phyloP scores from a whole-genome alignment of 2,113 vertebrate genomes.

The Camelus dromedarius region DNA sequence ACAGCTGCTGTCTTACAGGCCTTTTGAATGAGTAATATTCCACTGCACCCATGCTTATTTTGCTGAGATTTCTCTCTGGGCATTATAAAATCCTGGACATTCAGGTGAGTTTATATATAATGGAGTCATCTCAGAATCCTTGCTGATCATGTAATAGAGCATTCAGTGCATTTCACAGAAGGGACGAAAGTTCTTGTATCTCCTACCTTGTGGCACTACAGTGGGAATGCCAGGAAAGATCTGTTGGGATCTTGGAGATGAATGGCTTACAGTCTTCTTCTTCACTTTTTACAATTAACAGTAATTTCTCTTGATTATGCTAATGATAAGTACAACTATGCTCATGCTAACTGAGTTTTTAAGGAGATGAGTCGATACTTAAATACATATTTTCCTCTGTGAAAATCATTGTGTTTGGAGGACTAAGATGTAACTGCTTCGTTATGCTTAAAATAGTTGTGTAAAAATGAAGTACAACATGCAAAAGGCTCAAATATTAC shows the following conservation, averaged over 20 bases:
- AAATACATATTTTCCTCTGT: slow-evolving; percentile 32
- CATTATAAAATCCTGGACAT: neutral
- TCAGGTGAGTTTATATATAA: neutral
- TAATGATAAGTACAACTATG: neutral
- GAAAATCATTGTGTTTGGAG: neutral
- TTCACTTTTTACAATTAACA: neutral
- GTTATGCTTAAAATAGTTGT: neutral
- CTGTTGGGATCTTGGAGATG: neutral
- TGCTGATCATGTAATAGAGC: neutral
- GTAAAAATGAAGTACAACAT: neutral
- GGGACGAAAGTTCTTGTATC: neutral
- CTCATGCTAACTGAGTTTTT: neutral
- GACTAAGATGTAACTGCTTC: neutral
- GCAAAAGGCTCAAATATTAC: neutral
- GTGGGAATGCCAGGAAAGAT: neutral
- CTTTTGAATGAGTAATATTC: slow-evolving; percentile 43
- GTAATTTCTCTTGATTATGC: neutral
- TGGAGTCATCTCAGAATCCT: neutral
- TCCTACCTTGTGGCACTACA: neutral
- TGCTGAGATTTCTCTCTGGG: neutral
- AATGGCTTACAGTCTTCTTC: neutral
- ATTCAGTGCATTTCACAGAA: neutral
- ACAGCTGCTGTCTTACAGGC: slow-evolving; percentile 3
- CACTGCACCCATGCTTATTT: neutral
- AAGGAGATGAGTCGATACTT: neutral